Conservation (phyloP, 2,888 invertebrate species). For the Trissolcus brochymenae region DNA sequence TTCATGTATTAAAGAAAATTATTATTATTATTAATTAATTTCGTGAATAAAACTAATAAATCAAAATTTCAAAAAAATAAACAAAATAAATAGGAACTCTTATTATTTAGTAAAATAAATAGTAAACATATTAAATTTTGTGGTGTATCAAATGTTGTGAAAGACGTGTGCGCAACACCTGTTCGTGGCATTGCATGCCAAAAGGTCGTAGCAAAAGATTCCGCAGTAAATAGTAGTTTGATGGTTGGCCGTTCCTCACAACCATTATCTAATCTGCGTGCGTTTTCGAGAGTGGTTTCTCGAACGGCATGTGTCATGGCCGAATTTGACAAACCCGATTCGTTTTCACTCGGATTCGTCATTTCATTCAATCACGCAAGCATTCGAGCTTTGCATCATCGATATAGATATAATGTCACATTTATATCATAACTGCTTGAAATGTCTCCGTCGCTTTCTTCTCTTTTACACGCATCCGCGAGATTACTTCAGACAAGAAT, state of each 20-base stretch:
- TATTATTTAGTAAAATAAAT: not conserved
- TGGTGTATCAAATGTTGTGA: not conserved
- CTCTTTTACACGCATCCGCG: not conserved
- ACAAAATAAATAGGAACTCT: not conserved
- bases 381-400: not conserved
- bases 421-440: constrained; percentile 12
- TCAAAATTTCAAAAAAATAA: no score
- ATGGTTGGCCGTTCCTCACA: constrained; percentile 30
- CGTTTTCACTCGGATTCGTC: constrained; percentile 26
- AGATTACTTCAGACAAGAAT: not conserved
- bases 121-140: constrained; percentile 2
- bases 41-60: no score
- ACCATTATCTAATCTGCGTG: constrained; percentile 41
- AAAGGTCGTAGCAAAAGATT: constrained; percentile 38
- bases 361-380: constrained; percentile 16
- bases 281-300: constrained; percentile 24
- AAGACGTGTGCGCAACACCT: constrained; percentile 23
- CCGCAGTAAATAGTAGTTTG: constrained; percentile 30
- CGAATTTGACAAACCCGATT: constrained; percentile 16
- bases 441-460: constrained; percentile 1
- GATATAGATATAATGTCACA: constrained; percentile 12
- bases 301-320: constrained; percentile 31
- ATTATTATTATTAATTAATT: no score
- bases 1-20: no score
- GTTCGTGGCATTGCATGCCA: constrained; percentile 32